These are phyloP conservation scores for Pagrus major DNA, from an alignment of 2,113 vertebrate species.

Conservation along the genomic window DNA sequence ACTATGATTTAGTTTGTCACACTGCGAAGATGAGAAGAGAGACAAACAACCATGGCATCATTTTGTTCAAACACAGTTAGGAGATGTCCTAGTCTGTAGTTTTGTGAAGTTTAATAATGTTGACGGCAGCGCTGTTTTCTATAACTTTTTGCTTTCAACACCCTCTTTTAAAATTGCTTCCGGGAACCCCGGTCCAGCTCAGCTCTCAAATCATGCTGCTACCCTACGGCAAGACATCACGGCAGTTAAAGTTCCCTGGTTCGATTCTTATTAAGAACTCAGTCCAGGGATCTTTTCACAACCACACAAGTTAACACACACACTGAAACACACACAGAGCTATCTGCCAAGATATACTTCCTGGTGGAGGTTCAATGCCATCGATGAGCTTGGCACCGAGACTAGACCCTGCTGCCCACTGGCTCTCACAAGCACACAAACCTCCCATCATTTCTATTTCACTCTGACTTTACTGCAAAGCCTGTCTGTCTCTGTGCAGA, in stretches of 20 bases:
- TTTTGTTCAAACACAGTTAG: conserved; percentile 31
- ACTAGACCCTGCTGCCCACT: conserved; percentile 50
- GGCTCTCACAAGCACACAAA: conserved; percentile 25
- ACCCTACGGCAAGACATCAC: conserved; percentile 22
- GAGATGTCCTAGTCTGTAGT: background rate
- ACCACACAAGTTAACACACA: conserved; percentile 23
- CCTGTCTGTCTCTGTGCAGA: conserved; percentile 34
- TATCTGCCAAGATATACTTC: conserved; percentile 60
- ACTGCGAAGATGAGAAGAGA: conserved; percentile 14
- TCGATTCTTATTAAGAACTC: conserved; percentile 40
- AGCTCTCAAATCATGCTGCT: conserved; percentile 19
- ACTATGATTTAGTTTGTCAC: conserved; percentile 40
- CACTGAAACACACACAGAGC: conserved; percentile 3
- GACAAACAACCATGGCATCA: conserved; percentile 7
- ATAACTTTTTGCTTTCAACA: background rate
- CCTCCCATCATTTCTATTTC: conserved; percentile 21
- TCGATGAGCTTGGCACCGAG: conserved; percentile 60
- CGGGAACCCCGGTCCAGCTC: background rate
- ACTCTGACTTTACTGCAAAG: conserved; percentile 1
- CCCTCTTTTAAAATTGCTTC: conserved; percentile 10
- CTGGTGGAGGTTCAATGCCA: conserved; percentile 57
- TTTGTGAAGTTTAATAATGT: conserved; percentile 17
- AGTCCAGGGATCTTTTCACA: conserved; percentile 43
- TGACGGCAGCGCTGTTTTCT: background rate
- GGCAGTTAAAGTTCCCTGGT: conserved; percentile 26